phyloP scores from a whole-genome alignment of 2,113 vertebrate genomes.

The Chinchilla lanigera region DNA sequence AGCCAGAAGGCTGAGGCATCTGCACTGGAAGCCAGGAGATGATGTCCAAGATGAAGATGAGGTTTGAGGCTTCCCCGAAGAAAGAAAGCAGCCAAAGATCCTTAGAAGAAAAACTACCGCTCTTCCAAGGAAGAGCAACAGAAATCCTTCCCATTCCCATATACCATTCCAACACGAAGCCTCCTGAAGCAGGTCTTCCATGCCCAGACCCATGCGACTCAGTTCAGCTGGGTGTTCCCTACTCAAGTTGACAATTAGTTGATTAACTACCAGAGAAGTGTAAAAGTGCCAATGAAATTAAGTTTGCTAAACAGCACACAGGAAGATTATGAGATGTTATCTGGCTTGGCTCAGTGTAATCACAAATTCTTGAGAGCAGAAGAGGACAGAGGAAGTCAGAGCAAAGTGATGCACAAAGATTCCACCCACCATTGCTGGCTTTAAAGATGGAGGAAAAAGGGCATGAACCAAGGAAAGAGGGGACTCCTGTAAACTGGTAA shows the following conservation, averaged over 20 bases:
- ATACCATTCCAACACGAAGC: neutral
- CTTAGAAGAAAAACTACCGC: neutral
- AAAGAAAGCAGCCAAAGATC: neutral
- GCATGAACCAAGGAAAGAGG: neutral
- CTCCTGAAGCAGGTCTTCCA: neutral
- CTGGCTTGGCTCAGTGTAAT: neutral
- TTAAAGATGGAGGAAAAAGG: neutral
- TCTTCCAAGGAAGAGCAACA: neutral
- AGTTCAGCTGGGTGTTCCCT: neutral
- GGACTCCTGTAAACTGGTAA: neutral
- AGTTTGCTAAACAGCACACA: neutral
- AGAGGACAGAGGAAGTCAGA: neutral
- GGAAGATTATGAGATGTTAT: neutral
- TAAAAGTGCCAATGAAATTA: neutral
- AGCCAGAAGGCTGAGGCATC: neutral
- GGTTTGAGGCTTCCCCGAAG: neutral
- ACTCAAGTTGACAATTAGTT: neutral
- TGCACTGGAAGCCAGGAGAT: neutral
- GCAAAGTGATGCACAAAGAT: neutral
- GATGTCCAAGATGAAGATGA: neutral
- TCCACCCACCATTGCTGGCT: neutral
- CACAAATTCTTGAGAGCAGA: neutral
- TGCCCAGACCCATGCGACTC: neutral
- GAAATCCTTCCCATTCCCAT: neutral
- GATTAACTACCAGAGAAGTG: neutral